Evolutionary conservation across 1,140 invertebrate genomes (phyloP), one percentile per base, ranked within the genome.

Genomic region (Aphelenchoides avenae): DNA sequence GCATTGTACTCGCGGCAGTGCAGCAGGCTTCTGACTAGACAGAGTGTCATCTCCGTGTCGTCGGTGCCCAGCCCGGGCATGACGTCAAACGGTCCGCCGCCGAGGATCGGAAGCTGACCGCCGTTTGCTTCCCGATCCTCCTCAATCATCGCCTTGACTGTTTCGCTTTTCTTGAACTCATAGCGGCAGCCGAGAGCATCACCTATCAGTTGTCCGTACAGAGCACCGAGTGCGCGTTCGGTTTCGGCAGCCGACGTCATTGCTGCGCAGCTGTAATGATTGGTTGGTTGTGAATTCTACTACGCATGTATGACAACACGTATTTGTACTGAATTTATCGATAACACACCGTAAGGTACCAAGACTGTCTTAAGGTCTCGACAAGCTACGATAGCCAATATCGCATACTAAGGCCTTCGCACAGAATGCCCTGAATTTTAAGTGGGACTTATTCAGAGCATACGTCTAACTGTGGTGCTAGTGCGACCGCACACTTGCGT

Each of bases 11-110:
- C 26, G n/a, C 44, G 11, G 13, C 37, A 22, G 3, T 13, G 27
- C 3, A 64, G 27, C 33, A 61, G 33, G 40, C 59, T 61, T 48
- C 34, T 65, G 11, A 53, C 59, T 15, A 61, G 36, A 40, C 51
- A 33, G 2, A 61, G n/a, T 6, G 59, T 61, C 59, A 61, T 61
- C 36, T 61, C 59, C 9, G 59, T 50, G 52, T 61, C 59, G 34
- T 61, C 59, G 33, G 59, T 61, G 15, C 63, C 55, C 60, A 63
- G 58, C 9, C 58, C 58, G 5, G 46, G 24, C 24, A 33, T 57
- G 15, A 64, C 30, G 4, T 9, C 15, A 3, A n/a, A n/a, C n/a
- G n/a, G n/a, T n/a, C 41, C 22, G 13, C 61, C 58, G n/a, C 58
- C 58, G 5, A 64, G 58, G 26, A 61, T 56, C 5, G 59, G 59